Conservation (phyloP, 2,797 vertebrate genomes). For the Enteromius unitaeniatus region DNA sequence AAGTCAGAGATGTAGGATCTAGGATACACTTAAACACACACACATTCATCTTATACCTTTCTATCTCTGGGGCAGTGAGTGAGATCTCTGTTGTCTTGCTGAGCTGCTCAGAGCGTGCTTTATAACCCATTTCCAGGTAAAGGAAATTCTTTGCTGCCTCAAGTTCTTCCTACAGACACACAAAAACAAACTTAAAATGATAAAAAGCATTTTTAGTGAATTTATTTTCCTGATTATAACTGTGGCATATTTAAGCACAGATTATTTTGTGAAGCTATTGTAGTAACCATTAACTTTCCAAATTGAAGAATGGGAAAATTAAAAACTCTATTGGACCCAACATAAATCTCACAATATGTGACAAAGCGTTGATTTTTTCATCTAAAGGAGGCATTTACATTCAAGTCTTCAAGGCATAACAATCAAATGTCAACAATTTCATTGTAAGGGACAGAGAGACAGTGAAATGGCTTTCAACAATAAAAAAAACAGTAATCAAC, state of each 20-base stretch:
- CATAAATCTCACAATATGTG: not conserved
- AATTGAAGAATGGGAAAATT: not conserved
- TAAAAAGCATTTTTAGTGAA: not conserved
- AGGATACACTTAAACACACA: slow-evolving; percentile 28
- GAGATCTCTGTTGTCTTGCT: slow-evolving; percentile 89
- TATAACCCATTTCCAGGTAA: slow-evolving; percentile 97
- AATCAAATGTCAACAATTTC: not conserved
- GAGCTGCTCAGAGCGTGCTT: slow-evolving; percentile 91
- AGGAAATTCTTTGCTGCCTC: slow-evolving; percentile 87
- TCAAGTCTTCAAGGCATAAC: not conserved
- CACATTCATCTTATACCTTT: slow-evolving; percentile 76
- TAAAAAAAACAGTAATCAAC: too few relatives aligned
- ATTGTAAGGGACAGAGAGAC: not conserved
- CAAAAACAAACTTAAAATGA: slow-evolving; percentile 4
- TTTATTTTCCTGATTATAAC: not conserved
- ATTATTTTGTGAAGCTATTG: not conserved
- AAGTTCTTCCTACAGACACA: slow-evolving; percentile 83
- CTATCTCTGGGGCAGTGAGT: slow-evolving; percentile 84
- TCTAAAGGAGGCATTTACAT: not conserved
- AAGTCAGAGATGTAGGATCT: not conserved
- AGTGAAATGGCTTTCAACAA: not conserved
- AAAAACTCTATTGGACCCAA: not conserved
- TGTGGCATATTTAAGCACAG: not conserved
- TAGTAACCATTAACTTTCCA: not conserved
- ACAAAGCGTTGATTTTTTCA: not conserved